Conservation (phyloP, 35 echinoderm and acorn worm genomes). For the Amphiura filiformis region DNA sequence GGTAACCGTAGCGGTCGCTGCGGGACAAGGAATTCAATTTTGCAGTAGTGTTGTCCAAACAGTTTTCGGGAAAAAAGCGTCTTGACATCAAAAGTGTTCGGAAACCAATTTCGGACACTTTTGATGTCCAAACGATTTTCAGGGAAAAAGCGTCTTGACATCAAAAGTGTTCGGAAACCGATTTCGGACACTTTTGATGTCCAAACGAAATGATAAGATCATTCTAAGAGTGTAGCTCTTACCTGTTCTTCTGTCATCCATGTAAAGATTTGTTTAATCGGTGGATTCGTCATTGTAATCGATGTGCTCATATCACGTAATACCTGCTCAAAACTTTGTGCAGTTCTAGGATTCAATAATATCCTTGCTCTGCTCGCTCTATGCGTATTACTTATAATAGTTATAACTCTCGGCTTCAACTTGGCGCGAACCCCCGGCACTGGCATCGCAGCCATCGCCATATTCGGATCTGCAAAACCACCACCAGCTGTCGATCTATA, state of each 20-base stretch:
- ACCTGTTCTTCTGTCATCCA: conserved; percentile 94
- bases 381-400: conserved; percentile 86
- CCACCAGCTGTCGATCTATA: neutral
- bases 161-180: no score
- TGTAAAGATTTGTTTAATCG: conserved; percentile 77
- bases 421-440: conserved; percentile 45
- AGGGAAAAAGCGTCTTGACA: no score
- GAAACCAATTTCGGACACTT: no score
- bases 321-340: conserved; percentile 85
- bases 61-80: no score
- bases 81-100: no score
- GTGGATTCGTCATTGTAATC: conserved; percentile 70
- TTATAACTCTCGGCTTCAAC: conserved; percentile 59
- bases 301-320: conserved; percentile 78
- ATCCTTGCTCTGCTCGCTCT: conserved; percentile 81
- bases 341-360: conserved; percentile 74
- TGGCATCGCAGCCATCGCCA: neutral
- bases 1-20: no score
- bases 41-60: no score
- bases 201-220: no score
- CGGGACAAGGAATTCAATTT: no score
- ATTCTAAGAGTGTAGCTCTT: neutral
- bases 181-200: no score
- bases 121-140: no score
- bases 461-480: neutral